Base-by-base conservation (phyloP, 2,888 invertebrate genomes). In the Cosmia pyralina region DNA sequence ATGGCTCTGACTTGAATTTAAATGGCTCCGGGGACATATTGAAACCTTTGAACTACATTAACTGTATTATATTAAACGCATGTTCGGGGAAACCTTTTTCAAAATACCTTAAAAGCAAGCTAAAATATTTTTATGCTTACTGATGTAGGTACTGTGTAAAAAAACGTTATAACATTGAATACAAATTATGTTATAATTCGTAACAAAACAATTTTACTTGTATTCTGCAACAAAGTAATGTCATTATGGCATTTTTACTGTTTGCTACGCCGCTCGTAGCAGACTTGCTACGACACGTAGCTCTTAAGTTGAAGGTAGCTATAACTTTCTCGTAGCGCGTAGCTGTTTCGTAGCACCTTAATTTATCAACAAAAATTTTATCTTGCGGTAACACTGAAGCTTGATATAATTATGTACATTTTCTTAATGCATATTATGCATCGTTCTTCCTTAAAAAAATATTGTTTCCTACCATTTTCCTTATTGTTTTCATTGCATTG, bases 291-390 rank as follows among this genome's bases (percentile, higher is more conserved):
- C 83, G 74, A 66, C n/a, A 53, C 76, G 84, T 82, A 86, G 82
- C 76, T 59, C 67, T 8, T 67, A 86, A 86, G 79, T 74, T 65
- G 67, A 71, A 82, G 79, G 75, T 57, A 70, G 72, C 55, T 64
- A 63, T 75, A 71, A 80, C 75, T 75, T 68, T 80, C 66, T 66
- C 84, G 86, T 86, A 77, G 73, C 75, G 38, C 77, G 80, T 80
- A 82, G 77, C 64, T 63, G 50, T 64, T 65, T 72, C 72, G 85
- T 82, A 81, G 75, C 63, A 59, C 44, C n/a, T 64, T 64, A 10
- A 59, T 79, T 69, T 69, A 62, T 71, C 50, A 76, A 59, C 19
- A 28, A 69, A 34, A n/a, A 34, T n/a, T 69, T 58, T 60, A 66
- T 22, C 50, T 68, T 38, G 11, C n/a, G 34, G 44, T 52, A 55